These are phyloP conservation scores for Saturnia pavonia DNA, from an alignment of 2,888 invertebrate species.

Conservation along the genomic window DNA sequence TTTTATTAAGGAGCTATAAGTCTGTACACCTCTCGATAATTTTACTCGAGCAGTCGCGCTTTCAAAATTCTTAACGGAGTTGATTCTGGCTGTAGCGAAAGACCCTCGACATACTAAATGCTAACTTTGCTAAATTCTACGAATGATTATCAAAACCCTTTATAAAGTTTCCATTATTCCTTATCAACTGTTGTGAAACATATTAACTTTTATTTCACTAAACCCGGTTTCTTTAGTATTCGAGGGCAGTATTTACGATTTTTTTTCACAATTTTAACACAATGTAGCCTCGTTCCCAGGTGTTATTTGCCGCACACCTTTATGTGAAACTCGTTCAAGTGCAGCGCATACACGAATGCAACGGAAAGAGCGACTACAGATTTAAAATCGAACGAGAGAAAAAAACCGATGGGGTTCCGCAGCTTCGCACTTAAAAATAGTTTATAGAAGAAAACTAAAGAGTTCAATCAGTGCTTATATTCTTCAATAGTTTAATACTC, in stretches of 20 bases:
- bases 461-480: not conserved
- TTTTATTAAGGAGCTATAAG: too few relatives aligned
- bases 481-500: not conserved
- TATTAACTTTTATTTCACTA: not conserved
- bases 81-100: too few relatives aligned
- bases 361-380: constrained; percentile 47
- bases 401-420: constrained; percentile 44
- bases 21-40: too few relatives aligned
- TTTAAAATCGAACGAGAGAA: constrained; percentile 49
- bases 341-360: constrained; percentile 43
- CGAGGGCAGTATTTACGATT: constrained; percentile 32
- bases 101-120: too few relatives aligned
- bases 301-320: constrained; percentile 46
- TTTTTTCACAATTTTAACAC: constrained; percentile 35
- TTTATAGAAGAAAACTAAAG: not conserved
- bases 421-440: constrained; percentile 29
- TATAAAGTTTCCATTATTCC: too few relatives aligned
- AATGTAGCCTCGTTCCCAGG: constrained; percentile 30
- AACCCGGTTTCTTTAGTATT: not conserved
- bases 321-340: constrained; percentile 44
- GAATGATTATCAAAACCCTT: too few relatives aligned
- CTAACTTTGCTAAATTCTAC: too few relatives aligned
- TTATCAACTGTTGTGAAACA: too few relatives aligned
- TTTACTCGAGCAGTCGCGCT: too few relatives aligned
- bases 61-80: too few relatives aligned